Base-by-base conservation (phyloP, 2,797 vertebrate genomes). In the Enteromius anoplus region DNA sequence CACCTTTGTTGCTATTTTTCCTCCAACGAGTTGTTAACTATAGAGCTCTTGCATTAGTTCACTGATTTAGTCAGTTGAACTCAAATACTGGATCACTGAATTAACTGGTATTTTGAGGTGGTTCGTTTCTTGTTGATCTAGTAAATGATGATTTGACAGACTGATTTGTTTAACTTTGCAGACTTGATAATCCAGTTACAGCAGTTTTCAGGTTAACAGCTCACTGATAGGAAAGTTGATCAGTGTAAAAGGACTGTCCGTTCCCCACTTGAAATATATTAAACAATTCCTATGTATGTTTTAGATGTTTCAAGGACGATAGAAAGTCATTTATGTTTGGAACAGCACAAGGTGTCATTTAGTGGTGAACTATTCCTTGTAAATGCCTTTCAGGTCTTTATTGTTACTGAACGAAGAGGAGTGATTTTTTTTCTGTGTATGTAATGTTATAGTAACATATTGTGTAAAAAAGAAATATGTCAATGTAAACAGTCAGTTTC, bases 401-500 rank as follows among this genome's bases (percentile, higher is more conserved):
- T 66, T 51, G 62, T 78, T 37, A 34, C 10, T 34, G 17, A 78
- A 66, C 34, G 19, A 66, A 49, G 76, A 78, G 11, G n/a, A 40
- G 23, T 47, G 40, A 7, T 45, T 64, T 8, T 21, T 32, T 65
- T 64, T 49, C 29, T 51, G 42, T 78, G 17, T 78, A 34, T 65
- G 60, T 78, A 65, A 65, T 65, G 76, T 78, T 49, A 14, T 78
- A 2, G 42, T 32, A 78, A 65, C 42, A 78, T 19, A 32, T 47
- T 78, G 76, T 78, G 53, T 75, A 17, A 64, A 29, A 45, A 45
- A 45, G 14, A 45, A 3, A 64, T 47, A 49, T n/a, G 75, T 78
- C 19, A 23, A 21, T 78, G 76, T 78, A 37, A 23, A 34, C 42
- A 23, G 60, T 78, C 37, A 17, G 17, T 64, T 77, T 77, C 42